A percentile compares a stretch with the other conserved stretches of the same genome.
Evolutionary conservation across 2,113 vertebrate genomes (phyloP).

Genomic region (Nestor notabilis): DNA sequence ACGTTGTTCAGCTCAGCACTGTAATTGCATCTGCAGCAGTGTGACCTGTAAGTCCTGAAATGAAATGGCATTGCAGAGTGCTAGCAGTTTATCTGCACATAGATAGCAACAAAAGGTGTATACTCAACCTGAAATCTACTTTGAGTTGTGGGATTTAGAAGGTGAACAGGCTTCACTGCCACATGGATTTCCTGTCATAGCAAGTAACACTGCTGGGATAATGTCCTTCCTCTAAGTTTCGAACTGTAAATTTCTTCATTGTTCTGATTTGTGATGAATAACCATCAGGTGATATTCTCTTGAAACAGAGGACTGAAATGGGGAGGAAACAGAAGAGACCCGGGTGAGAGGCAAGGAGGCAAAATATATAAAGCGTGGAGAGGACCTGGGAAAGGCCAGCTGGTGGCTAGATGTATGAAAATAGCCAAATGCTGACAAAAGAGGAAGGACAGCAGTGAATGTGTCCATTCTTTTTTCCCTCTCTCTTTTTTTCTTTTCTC

Average conservation of each 20-base stretch:
- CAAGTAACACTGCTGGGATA: neutral
- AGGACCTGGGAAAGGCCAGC: neutral
- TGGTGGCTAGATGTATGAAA: neutral
- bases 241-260: neutral
- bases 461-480: fast-evolving
- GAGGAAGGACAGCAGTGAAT: neutral
- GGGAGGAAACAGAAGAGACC: neutral
- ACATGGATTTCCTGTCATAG: neutral
- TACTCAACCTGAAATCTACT: neutral
- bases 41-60: neutral
- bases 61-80: neutral
- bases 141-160: neutral
- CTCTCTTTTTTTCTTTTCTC: fast-evolving
- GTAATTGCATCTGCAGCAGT: neutral
- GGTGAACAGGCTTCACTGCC: neutral
- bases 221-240: neutral
- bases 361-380: neutral
- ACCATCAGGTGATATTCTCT: neutral
- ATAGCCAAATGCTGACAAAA: neutral
- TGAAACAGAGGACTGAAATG: neutral
- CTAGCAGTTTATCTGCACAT: neutral
- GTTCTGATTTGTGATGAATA: neutral
- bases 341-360: neutral
- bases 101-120: neutral
- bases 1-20: neutral